phyloP scores from a whole-genome alignment of 2,797 vertebrate genomes.

The Phoebastria nigripes region DNA sequence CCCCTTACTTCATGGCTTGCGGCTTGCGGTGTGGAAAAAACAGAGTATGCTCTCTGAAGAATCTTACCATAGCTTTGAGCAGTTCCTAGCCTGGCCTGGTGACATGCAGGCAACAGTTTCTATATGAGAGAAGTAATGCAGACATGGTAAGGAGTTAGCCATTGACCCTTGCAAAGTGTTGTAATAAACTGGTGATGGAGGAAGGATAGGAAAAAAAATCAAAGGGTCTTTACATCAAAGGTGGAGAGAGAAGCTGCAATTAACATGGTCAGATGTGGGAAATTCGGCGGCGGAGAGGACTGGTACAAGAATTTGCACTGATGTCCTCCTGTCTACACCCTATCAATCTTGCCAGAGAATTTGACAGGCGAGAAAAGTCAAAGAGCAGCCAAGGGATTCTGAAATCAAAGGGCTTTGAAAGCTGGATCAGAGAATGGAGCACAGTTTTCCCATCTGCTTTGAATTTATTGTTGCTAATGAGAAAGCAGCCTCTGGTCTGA shows the following conservation, averaged over 20 bases:
- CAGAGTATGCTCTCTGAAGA: background rate
- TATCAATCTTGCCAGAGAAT: slow-evolving; percentile 21
- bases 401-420: slow-evolving; percentile 52
- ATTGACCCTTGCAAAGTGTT: background rate
- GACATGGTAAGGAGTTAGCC: background rate
- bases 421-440: slow-evolving; percentile 18
- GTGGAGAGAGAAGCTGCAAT: background rate
- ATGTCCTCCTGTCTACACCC: background rate
- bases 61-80: background rate
- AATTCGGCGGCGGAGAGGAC: background rate
- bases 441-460: slow-evolving; percentile 44
- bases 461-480: slow-evolving; percentile 51
- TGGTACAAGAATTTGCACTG: background rate
- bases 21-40: background rate
- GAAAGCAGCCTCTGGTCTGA: background rate
- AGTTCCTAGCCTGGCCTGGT: background rate
- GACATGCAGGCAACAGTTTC: background rate
- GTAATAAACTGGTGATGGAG: background rate
- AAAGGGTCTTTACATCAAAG: slow-evolving; percentile 20
- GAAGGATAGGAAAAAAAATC: background rate
- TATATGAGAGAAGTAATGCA: background rate
- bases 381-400: slow-evolving; percentile 19
- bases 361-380: slow-evolving; percentile 14
- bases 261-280: background rate
- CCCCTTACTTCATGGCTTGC: background rate